These are phyloP conservation scores for Acleris literana DNA, from an alignment of 2,888 invertebrate genomes.

Conservation along the genomic window DNA sequence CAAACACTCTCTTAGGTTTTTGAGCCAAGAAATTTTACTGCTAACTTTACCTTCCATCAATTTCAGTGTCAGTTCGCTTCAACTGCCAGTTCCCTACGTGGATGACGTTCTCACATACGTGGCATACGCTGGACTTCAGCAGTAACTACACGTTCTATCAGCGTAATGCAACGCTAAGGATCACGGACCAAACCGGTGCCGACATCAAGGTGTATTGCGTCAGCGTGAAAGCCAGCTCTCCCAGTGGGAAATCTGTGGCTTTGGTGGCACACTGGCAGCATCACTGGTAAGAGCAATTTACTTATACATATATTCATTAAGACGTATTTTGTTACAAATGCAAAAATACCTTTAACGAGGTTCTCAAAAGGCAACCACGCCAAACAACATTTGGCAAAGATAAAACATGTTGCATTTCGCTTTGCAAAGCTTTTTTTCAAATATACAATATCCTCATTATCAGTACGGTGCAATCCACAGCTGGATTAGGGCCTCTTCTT, in stretches of 20 bases:
- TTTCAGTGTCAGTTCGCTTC: constrained; percentile 87
- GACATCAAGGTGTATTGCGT: constrained; percentile 87
- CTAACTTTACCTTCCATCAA: background rate
- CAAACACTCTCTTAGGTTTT: too few relatives aligned
- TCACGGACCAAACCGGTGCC: constrained; percentile 85
- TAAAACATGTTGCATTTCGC: too few relatives aligned
- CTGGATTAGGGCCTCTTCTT: too few relatives aligned
- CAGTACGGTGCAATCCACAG: too few relatives aligned
- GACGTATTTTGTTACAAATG: background rate
- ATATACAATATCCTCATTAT: too few relatives aligned
- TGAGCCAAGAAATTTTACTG: too few relatives aligned
- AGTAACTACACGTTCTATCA: constrained; percentile 94
- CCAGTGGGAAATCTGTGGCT: constrained; percentile 77
- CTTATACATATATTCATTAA: constrained; percentile 9
- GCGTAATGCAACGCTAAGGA: constrained; percentile 89
- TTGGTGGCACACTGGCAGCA: constrained; percentile 83
- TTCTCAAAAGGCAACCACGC: too few relatives aligned
- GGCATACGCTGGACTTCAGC: constrained; percentile 95
- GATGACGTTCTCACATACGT: constrained; percentile 92
- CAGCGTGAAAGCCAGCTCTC: constrained; percentile 83
- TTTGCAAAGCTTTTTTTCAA: too few relatives aligned
- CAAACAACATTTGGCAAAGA: too few relatives aligned
- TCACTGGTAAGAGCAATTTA: constrained; percentile 67
- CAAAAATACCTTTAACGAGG: too few relatives aligned
- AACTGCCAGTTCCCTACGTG: constrained; percentile 94